Percentiles rank a stretch among this genome's conserved stretches.
Conservation (phyloP, 2,797 vertebrate species). For the Oophaga sylvatica region DNA sequence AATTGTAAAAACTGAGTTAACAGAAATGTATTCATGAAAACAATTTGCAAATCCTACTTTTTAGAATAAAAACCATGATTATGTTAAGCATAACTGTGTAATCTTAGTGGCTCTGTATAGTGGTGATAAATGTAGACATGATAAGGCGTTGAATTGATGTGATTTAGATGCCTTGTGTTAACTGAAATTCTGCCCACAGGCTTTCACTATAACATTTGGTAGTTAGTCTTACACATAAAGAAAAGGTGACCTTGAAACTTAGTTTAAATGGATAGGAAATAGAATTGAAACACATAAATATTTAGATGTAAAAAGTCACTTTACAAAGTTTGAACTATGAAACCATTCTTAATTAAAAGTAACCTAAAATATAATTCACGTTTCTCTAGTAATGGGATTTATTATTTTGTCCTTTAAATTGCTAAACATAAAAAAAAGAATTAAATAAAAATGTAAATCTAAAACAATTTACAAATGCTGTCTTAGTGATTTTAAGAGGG, state of each 20-base stretch:
- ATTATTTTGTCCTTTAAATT: not conserved
- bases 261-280: slow-evolving; percentile 19
- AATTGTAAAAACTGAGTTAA: not conserved
- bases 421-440: not conserved
- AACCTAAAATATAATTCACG: not conserved
- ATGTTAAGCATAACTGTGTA: slow-evolving; percentile 41
- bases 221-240: slow-evolving; percentile 37
- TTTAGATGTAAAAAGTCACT: slow-evolving; percentile 6
- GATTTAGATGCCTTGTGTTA: slow-evolving; percentile 56
- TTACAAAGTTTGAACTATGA: not conserved
- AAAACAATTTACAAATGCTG: no score
- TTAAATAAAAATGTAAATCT: no score
- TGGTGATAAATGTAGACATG: slow-evolving; percentile 55
- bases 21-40: not conserved
- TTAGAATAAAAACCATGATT: slow-evolving; percentile 30
- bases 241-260: slow-evolving; percentile 57
- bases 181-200: slow-evolving; percentile 58
- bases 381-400: not conserved
- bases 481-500: no score
- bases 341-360: not conserved
- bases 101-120: slow-evolving; percentile 43
- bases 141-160: slow-evolving; percentile 53
- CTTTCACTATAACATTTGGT: slow-evolving; percentile 53
- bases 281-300: slow-evolving; percentile 19
- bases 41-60: slow-evolving; percentile 2